Evolutionary conservation across 2,888 invertebrate species (phyloP).

Genomic region (Periphyllus acericola): DNA sequence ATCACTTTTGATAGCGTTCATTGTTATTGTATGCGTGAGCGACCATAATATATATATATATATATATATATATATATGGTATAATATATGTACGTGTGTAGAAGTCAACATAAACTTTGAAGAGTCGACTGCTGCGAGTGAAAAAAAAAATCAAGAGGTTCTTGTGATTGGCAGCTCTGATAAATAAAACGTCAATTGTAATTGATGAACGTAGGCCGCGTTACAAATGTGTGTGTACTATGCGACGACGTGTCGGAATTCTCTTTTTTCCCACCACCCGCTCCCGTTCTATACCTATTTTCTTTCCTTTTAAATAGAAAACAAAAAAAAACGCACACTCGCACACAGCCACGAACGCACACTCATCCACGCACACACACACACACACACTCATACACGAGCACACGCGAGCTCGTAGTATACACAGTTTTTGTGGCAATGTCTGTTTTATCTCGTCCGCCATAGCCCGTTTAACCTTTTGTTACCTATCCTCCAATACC

Average conservation of each 20-base stretch:
- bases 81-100: background rate
- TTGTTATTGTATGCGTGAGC: conserved; percentile 13
- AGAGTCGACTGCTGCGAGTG: conserved; percentile 11
- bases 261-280: background rate
- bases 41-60: background rate
- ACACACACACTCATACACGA: background rate
- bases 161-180: conserved; percentile 54
- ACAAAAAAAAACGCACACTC: conserved; percentile 15
- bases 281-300: background rate
- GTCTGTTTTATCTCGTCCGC: conserved; percentile 50
- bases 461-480: conserved; percentile 60
- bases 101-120: conserved; percentile 46
- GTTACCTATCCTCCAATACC: background rate
- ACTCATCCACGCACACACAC: background rate
- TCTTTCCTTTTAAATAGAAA: conserved; percentile 43
- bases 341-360: background rate
- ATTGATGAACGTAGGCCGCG: conserved; percentile 55
- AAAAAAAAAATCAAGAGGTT: conserved; percentile 38
- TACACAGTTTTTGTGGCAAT: conserved; percentile 37
- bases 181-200: conserved; percentile 60
- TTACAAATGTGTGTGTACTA: conserved; percentile 41
- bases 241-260: conserved; percentile 51
- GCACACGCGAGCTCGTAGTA: background rate
- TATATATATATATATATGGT: too few relatives aligned
- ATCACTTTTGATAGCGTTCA: conserved; percentile 26